Evolutionary conservation across 2,888 invertebrate genomes (phyloP), one percentile per base, ranked within the genome.

Genomic region (Macaria notata): DNA sequence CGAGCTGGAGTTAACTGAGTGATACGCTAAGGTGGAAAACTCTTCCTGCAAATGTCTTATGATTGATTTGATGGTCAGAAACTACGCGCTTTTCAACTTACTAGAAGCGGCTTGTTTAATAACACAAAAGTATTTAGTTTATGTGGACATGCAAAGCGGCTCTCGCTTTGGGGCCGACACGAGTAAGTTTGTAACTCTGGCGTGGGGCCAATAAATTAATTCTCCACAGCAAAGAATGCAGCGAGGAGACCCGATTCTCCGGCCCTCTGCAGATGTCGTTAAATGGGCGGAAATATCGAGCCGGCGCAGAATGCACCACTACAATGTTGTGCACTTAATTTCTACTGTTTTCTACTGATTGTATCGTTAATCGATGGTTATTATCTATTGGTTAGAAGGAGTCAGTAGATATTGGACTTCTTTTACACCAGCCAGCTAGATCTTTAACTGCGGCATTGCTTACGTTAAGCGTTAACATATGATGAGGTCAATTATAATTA

Each of bases 231-330:
- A 55, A 55, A 62, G 44, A 52, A 58, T 54, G 57, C 46, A 41
- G 47, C 59, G 53, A 54, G 56, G 56, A 55, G 55, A 62, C 59
- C 57, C 48, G 61, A 64, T 54, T 57, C 53, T 52, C 49, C 46
- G 56, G 42, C 41, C 38, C 59, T 43, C 4, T 66, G 66, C 64
- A 66, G 66, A 66, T 66, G 62, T 63, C 64, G 57, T 66, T 63
- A 60, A 55, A 63, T 59, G 31, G 62, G 50, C 54, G 44, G 54
- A 64, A 51, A 56, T 66, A 66, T 60, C 53, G 61, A 58, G 58
- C 58, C 48, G 19, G 44, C 7, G 53, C 41, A 8, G 46, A 33
- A 48, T 48, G 46, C 62, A 51, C 48, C 48, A 33, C 44, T 48
- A 57, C 50, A 44, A 48, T 46, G 33, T 55, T 57, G 45, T 55